phyloP scores from a whole-genome alignment of 23 tunicate species.

The Clavelina lepadiformis region DNA sequence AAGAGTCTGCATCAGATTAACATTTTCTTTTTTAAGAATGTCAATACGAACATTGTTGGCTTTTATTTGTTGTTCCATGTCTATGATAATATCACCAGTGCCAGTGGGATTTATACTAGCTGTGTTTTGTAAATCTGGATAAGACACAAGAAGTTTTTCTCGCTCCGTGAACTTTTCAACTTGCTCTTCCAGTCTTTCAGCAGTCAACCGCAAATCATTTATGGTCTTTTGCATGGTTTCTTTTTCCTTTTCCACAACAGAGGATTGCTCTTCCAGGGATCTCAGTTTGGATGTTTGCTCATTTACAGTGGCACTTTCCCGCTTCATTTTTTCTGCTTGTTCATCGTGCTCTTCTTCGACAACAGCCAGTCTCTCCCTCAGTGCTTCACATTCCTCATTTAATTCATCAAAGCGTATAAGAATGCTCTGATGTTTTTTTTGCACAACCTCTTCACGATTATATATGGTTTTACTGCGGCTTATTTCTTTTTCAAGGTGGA shows the following conservation, averaged over 20 bases:
- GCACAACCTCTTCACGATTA: slow-evolving; percentile 70
- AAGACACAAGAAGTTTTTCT: slow-evolving; percentile 71
- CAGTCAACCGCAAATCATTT: slow-evolving; percentile 12
- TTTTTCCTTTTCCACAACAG: slow-evolving; percentile 30
- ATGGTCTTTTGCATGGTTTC: slow-evolving; percentile 22
- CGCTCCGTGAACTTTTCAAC: slow-evolving; percentile 34
- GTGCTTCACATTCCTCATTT: slow-evolving; percentile 66
- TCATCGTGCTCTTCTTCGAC: slow-evolving; percentile 61
- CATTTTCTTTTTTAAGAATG: slow-evolving; percentile 57
- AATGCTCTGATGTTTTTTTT: slow-evolving; percentile 53
- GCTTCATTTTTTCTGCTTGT: slow-evolving; percentile 25
- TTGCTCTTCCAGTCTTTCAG: slow-evolving; percentile 25
- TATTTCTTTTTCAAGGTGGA: slow-evolving; percentile 31
- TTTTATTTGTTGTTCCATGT: slow-evolving; percentile 71
- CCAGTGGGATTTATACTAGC: slow-evolving; percentile 7
- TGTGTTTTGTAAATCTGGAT: slow-evolving; percentile 72
- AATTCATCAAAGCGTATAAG: slow-evolving; percentile 44
- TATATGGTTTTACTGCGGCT: slow-evolving; percentile 27
- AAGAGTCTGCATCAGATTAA: slow-evolving; percentile 29
- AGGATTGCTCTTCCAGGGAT: background rate
- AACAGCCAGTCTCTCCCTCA: slow-evolving; percentile 38
- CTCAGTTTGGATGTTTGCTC: background rate
- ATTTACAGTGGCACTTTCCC: background rate
- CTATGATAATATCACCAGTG: slow-evolving; percentile 68
- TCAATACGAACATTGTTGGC: slow-evolving; percentile 63